A percentile compares a stretch with the other conserved stretches of the same genome.
Conservation (phyloP, 2,888 invertebrate species). For the Metopia argyrocephala region DNA sequence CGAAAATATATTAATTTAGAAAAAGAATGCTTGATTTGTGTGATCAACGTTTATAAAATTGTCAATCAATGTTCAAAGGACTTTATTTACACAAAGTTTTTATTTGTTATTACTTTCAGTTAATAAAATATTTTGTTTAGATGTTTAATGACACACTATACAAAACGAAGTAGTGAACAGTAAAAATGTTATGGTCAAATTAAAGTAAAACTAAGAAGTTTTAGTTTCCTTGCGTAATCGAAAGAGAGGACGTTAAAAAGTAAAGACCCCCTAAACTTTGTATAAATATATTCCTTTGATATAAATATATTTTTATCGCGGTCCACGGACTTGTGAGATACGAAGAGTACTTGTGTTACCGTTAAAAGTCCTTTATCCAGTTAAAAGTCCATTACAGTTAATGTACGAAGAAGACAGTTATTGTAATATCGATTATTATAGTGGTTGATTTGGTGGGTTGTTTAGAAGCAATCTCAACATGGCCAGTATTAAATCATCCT, state of each 20-base stretch:
- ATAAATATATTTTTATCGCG: slow-evolving; percentile 44
- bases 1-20: slow-evolving; percentile 62
- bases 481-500: slow-evolving; percentile 70
- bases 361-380: slow-evolving; percentile 63
- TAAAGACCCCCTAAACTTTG: slow-evolving; percentile 72
- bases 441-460: slow-evolving; percentile 57
- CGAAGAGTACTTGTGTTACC: slow-evolving; percentile 68
- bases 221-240: slow-evolving; percentile 45
- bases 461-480: slow-evolving; percentile 63
- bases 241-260: slow-evolving; percentile 35
- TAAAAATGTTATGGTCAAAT: slow-evolving; percentile 52
- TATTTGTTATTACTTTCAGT: slow-evolving; percentile 2
- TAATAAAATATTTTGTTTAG: not conserved
- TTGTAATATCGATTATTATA: slow-evolving; percentile 53
- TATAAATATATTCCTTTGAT: slow-evolving; percentile 77
- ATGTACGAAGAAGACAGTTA: slow-evolving; percentile 53
- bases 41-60: slow-evolving; percentile 64
- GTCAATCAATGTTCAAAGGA: slow-evolving; percentile 70
- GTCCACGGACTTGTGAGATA: slow-evolving; percentile 65
- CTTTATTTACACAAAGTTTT: slow-evolving; percentile 77
- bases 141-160: slow-evolving; percentile 6
- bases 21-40: slow-evolving; percentile 65
- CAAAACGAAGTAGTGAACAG: slow-evolving; percentile 56
- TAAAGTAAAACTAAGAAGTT: slow-evolving; percentile 23
- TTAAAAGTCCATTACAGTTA: slow-evolving; percentile 53